phyloP scores from a whole-genome alignment of 2,113 vertebrate species.

The Neomonachus schauinslandi region DNA sequence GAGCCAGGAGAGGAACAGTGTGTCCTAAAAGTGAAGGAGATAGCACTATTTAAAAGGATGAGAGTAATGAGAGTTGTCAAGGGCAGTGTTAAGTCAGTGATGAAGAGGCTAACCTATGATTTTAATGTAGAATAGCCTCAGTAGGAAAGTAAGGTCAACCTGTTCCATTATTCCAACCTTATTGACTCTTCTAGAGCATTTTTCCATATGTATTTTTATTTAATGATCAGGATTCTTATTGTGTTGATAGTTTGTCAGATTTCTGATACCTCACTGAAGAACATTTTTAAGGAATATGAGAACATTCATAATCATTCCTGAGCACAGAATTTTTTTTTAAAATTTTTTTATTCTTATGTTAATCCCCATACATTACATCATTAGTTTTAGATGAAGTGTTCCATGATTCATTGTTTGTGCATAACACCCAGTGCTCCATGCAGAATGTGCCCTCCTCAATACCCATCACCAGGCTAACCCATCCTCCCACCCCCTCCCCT shows the following conservation, averaged over 20 bases:
- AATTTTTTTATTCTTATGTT: too few species aligned
- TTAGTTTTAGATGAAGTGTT: too few species aligned
- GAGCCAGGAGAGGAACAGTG: neutral
- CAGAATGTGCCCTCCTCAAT: too few species aligned
- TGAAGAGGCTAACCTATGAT: neutral
- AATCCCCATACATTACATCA: too few species aligned
- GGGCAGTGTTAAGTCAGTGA: neutral
- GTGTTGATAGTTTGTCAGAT: neutral
- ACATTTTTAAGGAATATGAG: neutral
- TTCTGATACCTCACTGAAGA: neutral
- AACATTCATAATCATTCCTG: neutral
- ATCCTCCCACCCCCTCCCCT: too few species aligned
- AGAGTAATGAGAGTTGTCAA: neutral
- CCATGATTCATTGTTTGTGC: too few species aligned
- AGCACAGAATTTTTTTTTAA: neutral
- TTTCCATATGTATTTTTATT: neutral
- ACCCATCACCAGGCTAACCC: too few species aligned
- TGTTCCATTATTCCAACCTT: conserved; percentile 11
- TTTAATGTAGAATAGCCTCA: neutral
- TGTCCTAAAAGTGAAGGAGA: neutral
- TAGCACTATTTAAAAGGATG: neutral
- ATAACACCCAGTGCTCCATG: too few species aligned
- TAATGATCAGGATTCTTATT: neutral
- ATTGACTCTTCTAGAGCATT: neutral
- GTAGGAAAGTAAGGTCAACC: neutral